phyloP scores from a whole-genome alignment of 2,888 invertebrate genomes.

The Leuctra nigra region DNA sequence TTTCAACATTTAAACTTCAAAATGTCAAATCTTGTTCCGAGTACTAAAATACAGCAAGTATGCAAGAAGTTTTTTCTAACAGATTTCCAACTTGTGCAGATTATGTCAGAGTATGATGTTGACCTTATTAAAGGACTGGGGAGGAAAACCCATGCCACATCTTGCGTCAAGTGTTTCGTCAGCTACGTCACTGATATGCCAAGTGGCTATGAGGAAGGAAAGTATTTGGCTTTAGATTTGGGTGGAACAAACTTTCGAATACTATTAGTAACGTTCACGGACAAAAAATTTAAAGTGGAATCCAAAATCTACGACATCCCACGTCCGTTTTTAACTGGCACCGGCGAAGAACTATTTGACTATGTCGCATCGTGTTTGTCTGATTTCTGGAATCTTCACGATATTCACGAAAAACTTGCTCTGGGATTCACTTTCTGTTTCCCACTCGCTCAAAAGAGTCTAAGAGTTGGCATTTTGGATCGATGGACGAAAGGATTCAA shows the following conservation, averaged over 20 bases:
- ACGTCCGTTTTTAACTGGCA: constrained; percentile 87
- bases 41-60: no score
- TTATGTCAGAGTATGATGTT: no score
- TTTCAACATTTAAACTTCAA: no score
- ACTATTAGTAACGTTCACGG: constrained; percentile 46
- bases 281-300: constrained; percentile 85
- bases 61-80: no score
- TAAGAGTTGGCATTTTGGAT: constrained; percentile 78
- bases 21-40: no score
- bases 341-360: constrained; percentile 77
- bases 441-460: constrained; percentile 78
- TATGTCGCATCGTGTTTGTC: constrained; percentile 92
- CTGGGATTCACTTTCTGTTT: constrained; percentile 97
- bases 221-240: constrained; percentile 54
- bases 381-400: constrained; percentile 82
- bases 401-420: constrained; percentile 70
- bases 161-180: no score
- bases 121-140: no score
- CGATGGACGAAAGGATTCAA: constrained; percentile 97
- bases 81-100: no score
- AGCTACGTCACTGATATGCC: no score
- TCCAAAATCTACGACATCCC: constrained; percentile 97
- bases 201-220: constrained; percentile 49
- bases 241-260: constrained; percentile 59
- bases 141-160: no score